Percentiles rank a stretch among this genome's conserved stretches.
Conservation (phyloP, 2,797 vertebrate species). For the Loris lydekkerianus region DNA sequence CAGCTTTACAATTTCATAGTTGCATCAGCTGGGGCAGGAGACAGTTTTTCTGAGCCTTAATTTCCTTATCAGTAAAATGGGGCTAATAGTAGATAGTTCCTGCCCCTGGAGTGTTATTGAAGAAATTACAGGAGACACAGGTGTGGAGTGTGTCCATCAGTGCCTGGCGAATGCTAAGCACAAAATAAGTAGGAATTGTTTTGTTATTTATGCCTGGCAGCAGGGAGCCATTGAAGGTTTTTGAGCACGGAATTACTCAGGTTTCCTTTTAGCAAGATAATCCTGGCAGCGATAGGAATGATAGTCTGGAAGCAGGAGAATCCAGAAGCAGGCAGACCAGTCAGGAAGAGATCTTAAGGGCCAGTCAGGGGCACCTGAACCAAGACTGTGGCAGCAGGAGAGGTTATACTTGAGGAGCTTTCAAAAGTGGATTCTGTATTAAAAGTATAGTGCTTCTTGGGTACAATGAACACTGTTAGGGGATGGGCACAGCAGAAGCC, state of each 20-base stretch:
- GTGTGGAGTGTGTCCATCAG: neutral
- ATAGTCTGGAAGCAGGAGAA: neutral
- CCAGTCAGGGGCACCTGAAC: neutral
- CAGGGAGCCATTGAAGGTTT: neutral
- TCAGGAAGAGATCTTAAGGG: neutral
- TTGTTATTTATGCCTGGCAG: neutral
- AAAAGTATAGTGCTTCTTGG: neutral
- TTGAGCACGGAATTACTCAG: neutral
- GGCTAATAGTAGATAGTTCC: neutral
- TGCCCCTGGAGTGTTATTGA: neutral
- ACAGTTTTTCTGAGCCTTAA: neutral
- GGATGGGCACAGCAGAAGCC: neutral
- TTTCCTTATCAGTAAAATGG: constrained; percentile 27
- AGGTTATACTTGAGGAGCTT: neutral
- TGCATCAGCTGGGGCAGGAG: neutral
- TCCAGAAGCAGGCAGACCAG: neutral
- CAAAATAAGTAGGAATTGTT: neutral
- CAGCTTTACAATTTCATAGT: neutral
- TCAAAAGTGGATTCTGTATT: neutral
- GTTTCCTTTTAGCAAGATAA: neutral
- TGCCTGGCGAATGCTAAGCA: neutral
- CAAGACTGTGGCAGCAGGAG: neutral
- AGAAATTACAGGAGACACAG: neutral
- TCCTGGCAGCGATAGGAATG: neutral
- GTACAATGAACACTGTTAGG: neutral